These are phyloP conservation scores for Cheilosia grossa DNA, from an alignment of 2,888 invertebrate genomes.

Conservation along the genomic window DNA sequence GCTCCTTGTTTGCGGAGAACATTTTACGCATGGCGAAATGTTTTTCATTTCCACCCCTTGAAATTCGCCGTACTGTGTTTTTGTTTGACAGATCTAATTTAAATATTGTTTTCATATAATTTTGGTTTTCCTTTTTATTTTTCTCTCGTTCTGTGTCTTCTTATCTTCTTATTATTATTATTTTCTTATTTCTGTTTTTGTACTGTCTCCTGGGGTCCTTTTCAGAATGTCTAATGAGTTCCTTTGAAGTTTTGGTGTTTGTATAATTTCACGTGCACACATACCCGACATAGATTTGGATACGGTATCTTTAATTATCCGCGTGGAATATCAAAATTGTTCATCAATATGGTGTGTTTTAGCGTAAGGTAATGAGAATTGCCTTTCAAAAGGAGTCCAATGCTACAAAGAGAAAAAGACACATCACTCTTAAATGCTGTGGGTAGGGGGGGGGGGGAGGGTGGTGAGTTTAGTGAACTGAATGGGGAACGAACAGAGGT, in stretches of 20 bases:
- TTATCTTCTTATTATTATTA: constrained; percentile 17
- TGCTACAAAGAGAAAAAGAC: constrained; percentile 34
- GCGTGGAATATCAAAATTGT: constrained; percentile 59
- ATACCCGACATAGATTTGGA: background rate
- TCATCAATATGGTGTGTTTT: constrained; percentile 54
- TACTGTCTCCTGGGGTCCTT: constrained; percentile 42
- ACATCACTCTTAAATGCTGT: no score
- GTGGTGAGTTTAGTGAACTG: no score
- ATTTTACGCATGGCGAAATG: constrained; percentile 67
- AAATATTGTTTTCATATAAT: constrained; percentile 67
- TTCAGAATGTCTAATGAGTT: constrained; percentile 71
- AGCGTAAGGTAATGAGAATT: constrained; percentile 39
- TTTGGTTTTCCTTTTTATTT: constrained; percentile 26
- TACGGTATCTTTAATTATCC: constrained; percentile 46
- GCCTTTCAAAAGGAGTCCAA: constrained; percentile 46
- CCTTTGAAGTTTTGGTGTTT: constrained; percentile 65
- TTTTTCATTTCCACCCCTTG: constrained; percentile 36
- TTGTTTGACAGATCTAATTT: constrained; percentile 63
- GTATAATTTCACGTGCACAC: constrained; percentile 9
- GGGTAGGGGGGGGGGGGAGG: no score
- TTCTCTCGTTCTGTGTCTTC: background rate
- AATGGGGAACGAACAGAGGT: no score
- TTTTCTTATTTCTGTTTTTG: constrained; percentile 3
- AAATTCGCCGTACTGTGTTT: constrained; percentile 24
- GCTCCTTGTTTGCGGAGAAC: constrained; percentile 63